Percentiles rank a stretch among this genome's conserved stretches.
These are phyloP conservation scores for Aplysia californica DNA, from an alignment of 1,140 invertebrate genomes.

Conservation along the genomic window DNA sequence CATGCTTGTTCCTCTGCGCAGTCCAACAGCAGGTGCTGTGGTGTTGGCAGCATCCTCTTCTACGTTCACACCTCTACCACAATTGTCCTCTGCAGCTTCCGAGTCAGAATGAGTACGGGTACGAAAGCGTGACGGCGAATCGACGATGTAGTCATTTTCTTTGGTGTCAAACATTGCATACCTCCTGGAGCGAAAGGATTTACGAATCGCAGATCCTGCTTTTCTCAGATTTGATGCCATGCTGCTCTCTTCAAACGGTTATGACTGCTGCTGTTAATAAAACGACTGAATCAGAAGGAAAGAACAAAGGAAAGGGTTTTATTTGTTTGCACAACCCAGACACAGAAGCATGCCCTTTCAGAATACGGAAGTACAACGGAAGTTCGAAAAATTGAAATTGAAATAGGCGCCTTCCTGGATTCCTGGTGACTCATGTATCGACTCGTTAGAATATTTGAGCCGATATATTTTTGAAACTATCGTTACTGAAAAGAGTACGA, in stretches of 20 bases:
- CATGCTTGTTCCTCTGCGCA: constrained; percentile 34
- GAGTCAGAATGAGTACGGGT: not conserved
- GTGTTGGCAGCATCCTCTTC: not conserved
- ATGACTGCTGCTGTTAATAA: too few species aligned
- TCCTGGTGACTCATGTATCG: too few species aligned
- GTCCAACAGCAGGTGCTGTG: not conserved
- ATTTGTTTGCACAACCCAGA: too few species aligned
- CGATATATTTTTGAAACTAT: too few species aligned
- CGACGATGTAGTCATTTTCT: constrained; percentile 45
- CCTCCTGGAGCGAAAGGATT: constrained; percentile 37
- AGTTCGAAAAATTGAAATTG: too few species aligned
- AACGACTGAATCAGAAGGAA: too few species aligned
- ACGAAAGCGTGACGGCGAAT: constrained; percentile 31
- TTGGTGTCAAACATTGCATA: constrained; percentile 43
- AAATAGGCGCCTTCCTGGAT: too few species aligned
- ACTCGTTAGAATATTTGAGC: too few species aligned
- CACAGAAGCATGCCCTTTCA: too few species aligned
- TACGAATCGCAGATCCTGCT: constrained; percentile 25
- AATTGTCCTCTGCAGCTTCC: not conserved
- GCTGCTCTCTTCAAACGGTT: not conserved
- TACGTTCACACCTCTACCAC: not conserved
- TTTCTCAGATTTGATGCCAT: constrained; percentile 40
- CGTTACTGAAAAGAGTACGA: too few species aligned
- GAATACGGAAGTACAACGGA: too few species aligned
- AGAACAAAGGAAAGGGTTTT: too few species aligned